Percentiles rank a stretch among this genome's conserved stretches.
These are phyloP conservation scores for Pandemis corylana DNA, from an alignment of 2,888 invertebrate species.

Conservation along the genomic window DNA sequence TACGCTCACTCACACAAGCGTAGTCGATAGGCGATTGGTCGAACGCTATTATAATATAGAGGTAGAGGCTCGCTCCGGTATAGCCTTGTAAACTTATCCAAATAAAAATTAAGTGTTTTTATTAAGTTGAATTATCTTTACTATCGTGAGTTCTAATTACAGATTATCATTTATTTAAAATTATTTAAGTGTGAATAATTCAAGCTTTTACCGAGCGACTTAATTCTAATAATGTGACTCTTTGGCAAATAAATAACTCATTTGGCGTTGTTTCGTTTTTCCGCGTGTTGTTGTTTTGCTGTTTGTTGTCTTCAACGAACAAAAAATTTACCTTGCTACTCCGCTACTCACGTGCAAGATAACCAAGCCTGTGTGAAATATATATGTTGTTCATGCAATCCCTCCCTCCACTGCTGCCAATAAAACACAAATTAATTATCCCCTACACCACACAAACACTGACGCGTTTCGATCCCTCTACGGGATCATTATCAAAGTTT, in stretches of 20 bases:
- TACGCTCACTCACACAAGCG: conserved; percentile 35
- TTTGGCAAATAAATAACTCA: background rate
- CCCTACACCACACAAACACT: no score
- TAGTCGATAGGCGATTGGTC: conserved; percentile 41
- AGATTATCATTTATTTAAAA: background rate
- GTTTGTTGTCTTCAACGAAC: no score
- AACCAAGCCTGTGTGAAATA: no score
- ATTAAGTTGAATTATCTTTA: background rate
- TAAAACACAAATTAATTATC: no score
- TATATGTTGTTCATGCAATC: no score
- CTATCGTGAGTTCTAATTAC: background rate
- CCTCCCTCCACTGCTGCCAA: no score
- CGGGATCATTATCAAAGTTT: no score
- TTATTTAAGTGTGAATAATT: background rate
- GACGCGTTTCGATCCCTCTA: no score
- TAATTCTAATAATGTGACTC: conserved; percentile 7
- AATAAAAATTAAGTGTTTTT: background rate
- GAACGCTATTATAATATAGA: conserved; percentile 17
- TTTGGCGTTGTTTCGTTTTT: background rate
- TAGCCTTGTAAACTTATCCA: conserved; percentile 1
- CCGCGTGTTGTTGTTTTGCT: no score
- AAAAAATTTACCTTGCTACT: no score
- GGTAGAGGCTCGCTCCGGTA: conserved; percentile 19
- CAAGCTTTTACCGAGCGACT: conserved; percentile 15
- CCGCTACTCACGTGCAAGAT: no score